Percentiles rank a stretch among this genome's conserved stretches.
These are phyloP conservation scores for Meloe dianella DNA, from an alignment of 2,888 invertebrate species.

Conservation along the genomic window DNA sequence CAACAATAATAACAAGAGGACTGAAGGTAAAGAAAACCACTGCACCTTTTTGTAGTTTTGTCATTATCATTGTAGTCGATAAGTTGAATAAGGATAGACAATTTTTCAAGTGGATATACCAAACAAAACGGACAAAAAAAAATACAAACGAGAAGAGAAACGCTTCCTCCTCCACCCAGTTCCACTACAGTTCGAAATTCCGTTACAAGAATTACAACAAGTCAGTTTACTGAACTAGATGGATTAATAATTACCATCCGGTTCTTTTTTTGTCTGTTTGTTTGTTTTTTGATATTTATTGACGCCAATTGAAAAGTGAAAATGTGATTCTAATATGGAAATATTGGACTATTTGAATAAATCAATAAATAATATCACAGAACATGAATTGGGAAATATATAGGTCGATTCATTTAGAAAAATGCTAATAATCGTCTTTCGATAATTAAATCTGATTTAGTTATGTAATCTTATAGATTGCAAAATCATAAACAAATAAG, in stretches of 20 bases:
- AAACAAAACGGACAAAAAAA: too few species aligned
- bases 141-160: too few species aligned
- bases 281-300: background rate
- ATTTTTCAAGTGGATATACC: too few species aligned
- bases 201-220: slow-evolving; percentile 17
- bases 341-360: too few species aligned
- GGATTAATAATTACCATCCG: too few species aligned
- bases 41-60: slow-evolving; percentile 36
- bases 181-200: slow-evolving; percentile 14
- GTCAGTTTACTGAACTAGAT: slow-evolving; percentile 1
- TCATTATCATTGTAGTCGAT: slow-evolving; percentile 30
- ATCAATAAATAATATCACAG: too few species aligned
- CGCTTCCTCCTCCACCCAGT: too few species aligned
- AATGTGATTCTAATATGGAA: too few species aligned
- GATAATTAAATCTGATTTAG: background rate
- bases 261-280: too few species aligned
- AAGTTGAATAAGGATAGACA: background rate
- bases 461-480: background rate
- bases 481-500: slow-evolving; percentile 4
- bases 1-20: slow-evolving; percentile 25
- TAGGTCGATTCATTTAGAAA: too few species aligned
- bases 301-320: background rate
- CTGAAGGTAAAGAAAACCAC: slow-evolving; percentile 13
- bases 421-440: too few species aligned
- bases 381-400: background rate